Conservation (phyloP, 2,797 vertebrate genomes). For the Oophaga sylvatica region DNA sequence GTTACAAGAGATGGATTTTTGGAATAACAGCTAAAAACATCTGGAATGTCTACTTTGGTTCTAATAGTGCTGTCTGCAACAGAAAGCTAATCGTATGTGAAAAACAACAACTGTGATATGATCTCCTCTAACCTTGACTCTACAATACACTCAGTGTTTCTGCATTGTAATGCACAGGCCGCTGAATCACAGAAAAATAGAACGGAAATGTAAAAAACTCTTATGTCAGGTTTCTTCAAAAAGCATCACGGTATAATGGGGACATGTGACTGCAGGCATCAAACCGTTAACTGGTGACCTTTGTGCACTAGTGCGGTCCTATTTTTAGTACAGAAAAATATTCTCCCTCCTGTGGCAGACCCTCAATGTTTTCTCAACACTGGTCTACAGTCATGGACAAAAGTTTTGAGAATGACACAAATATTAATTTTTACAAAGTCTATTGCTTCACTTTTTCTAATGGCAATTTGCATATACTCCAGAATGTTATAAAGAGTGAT, state of each 20-base stretch:
- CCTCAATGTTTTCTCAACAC: background rate
- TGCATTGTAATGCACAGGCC: background rate
- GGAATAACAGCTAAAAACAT: background rate
- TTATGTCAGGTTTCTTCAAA: background rate
- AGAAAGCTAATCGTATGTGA: no score
- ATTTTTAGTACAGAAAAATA: constrained; percentile 2
- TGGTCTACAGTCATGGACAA: no score
- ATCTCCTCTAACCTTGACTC: background rate
- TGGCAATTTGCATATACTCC: no score
- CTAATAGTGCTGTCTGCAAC: no score
- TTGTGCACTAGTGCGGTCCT: background rate
- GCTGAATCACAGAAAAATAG: background rate
- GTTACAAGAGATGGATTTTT: background rate
- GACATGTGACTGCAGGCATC: background rate
- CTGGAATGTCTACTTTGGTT: background rate
- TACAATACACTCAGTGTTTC: background rate
- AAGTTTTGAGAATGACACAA: no score
- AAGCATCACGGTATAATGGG: background rate
- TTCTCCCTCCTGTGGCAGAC: background rate
- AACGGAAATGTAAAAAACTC: background rate
- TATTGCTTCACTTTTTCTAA: no score
- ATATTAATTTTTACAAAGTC: no score
- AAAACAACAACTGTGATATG: background rate
- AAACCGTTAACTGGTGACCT: constrained; percentile 4
- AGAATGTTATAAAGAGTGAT: no score